Conservation (phyloP, 2,113 vertebrate genomes). For the Morone chrysops region DNA sequence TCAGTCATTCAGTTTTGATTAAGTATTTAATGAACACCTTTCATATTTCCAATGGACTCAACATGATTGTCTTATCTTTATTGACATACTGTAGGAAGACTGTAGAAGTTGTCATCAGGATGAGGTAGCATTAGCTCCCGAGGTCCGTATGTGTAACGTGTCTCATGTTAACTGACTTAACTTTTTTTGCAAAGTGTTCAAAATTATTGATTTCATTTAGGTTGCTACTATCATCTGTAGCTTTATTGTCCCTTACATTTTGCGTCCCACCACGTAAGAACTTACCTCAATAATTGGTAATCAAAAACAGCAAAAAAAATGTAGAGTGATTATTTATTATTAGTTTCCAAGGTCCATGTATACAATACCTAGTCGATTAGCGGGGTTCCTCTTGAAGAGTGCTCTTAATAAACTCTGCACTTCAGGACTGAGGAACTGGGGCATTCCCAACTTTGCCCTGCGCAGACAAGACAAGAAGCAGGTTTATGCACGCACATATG, state of each 20-base stretch:
- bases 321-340: no score
- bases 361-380: slow-evolving; percentile 84
- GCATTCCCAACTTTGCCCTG: slow-evolving; percentile 89
- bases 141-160: not conserved
- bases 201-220: not conserved
- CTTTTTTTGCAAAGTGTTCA: not conserved
- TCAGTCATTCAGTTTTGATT: not conserved
- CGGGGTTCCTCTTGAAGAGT: slow-evolving; percentile 88
- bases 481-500: not conserved
- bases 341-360: not conserved
- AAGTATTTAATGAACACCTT: no score
- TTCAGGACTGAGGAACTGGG: slow-evolving; percentile 88
- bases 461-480: slow-evolving; percentile 37
- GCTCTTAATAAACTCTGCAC: slow-evolving; percentile 88
- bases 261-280: not conserved
- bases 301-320: not conserved
- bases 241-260: not conserved
- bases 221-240: not conserved
- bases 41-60: not conserved
- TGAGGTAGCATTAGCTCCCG: not conserved
- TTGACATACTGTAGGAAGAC: not conserved
- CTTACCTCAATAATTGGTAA: not conserved
- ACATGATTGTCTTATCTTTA: slow-evolving; percentile 1
- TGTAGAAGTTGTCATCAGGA: not conserved
- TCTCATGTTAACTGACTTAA: not conserved